Evolutionary conservation across 53 echinoderm and acorn worm genomes (phyloP), one percentile per base, ranked within the genome.

Genomic region (Astropecten irregularis): DNA sequence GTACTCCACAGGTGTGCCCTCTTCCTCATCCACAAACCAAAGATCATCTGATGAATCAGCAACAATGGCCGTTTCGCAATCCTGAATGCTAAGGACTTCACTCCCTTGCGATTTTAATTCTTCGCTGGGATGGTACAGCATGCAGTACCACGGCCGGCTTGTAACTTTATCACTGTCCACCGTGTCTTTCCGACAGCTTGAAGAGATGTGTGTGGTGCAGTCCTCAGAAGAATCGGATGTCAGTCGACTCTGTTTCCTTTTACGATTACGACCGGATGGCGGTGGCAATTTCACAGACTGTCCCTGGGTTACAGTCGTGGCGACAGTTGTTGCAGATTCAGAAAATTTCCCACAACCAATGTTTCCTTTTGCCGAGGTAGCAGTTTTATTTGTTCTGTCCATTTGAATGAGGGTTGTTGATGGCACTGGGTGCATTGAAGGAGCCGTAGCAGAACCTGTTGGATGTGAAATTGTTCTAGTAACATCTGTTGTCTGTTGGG

Each of bases 11-110:
- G 79, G 79, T 46, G 79, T 79, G 19, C 40, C 42, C 49, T 73
- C 73, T 73, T 66, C 84, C 40, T 83, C 82, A 50, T 97, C 94
- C 73, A 97, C 82, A 71, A 97, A 97, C 97, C 97, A 97, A 10
- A 97, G 94, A 56, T 94, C 94, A 83, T 97, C 94, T 9, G 97
- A 97, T 0, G 97, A 94, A 34, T 97, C 92, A 1, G 94, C 87
- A 60, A 91, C 91, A 9, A 91, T 90, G 0, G 89, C 89, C 0
- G 97, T 97, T 29, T 94, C 97, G 42, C 90, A 89, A 48, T 89
- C 97, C 92, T 97, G 92, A 73, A 95, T 77, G 73, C 92, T 93
- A 30, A 88, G 91, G 8, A 88, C 77, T 33, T 95, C 95, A 47
- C 92, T 95, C 86, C 92, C 88, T 70, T 86, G 71, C 0, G 95